Base-by-base conservation (phyloP, 2,797 vertebrate genomes). In the Pangasius djambal region DNA sequence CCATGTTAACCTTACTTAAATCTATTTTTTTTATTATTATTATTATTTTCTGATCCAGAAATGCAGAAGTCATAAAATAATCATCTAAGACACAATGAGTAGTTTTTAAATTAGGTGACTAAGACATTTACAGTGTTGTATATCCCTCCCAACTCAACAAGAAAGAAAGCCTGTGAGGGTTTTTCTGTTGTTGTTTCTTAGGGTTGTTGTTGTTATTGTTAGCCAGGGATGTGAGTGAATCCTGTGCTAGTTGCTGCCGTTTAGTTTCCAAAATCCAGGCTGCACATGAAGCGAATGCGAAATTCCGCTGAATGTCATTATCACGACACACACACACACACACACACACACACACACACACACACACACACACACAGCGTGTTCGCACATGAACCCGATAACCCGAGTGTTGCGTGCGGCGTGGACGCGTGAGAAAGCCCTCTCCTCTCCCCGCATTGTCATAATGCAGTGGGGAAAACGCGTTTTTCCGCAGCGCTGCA, bases 381-480 rank as follows among this genome's bases (percentile, higher is more conserved):
- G 37, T 9, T 34, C 70, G 16, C 37, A 12, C 18, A 70, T 82
- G 78, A 87, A 87, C 86, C 48, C 22, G 25, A 81, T 87, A 69
- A 87, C 86, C 90, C 85, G 87, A 70, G 89, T 70, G 86, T 55
- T 87, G 86, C 78, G 87, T 87, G 86, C 84, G 87, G 88, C 78
- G 90, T 89, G 88, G 88, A 85, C 89, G 89, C 90, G 89, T 90
- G 86, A 90, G 90, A 91, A 90, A 92, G 90, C 90, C 91, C 92
- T 92, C 92, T 91, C 90, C 93, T 93, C 94, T 82, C 78, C 86
- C 78, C 86, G 86, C 86, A 87, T 95, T 95, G 94, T 95, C 94
- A 95, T 95, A 95, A 95, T 95, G 94, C 94, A 95, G 92, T 89
- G 90, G 91, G 92, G 89, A 91, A 90, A 89, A 89, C 84, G 89